Percentiles rank a stretch among this genome's conserved stretches.
phyloP scores from a whole-genome alignment of 2,113 vertebrate species.

The Opisthocomus hoazin region DNA sequence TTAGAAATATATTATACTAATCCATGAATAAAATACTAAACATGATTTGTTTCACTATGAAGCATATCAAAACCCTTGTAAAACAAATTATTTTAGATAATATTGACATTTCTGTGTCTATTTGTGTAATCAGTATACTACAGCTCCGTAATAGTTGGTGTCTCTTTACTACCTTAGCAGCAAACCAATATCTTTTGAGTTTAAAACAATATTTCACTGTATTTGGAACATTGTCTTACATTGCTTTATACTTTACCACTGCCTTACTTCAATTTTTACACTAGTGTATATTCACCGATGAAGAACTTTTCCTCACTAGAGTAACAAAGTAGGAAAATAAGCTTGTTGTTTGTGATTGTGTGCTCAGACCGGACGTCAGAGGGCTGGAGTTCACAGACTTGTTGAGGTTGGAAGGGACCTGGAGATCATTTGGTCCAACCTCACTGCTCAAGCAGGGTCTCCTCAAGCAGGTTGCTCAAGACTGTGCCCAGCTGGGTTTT shows the following conservation, averaged over 20 bases:
- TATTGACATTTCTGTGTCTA: neutral
- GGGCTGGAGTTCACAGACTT: neutral
- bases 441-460: neutral
- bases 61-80: neutral
- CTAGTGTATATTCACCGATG: neutral
- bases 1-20: constrained; percentile 4
- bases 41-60: neutral
- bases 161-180: neutral
- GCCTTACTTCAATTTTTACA: neutral
- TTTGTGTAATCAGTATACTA: neutral
- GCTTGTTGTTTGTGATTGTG: neutral
- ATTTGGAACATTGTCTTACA: neutral
- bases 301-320: neutral
- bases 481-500: neutral
- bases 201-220: neutral
- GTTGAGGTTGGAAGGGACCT: neutral
- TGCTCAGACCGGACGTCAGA: neutral
- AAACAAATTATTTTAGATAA: neutral
- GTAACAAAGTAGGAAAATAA: neutral
- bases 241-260: neutral
- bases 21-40: neutral
- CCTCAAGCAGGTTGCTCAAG: neutral
- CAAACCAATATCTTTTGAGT: neutral
- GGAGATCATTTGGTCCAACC: neutral
- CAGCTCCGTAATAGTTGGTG: neutral